Evolutionary conservation across 1,140 invertebrate genomes (phyloP), one percentile per base, ranked within the genome.

Genomic region (Apis cerana): DNA sequence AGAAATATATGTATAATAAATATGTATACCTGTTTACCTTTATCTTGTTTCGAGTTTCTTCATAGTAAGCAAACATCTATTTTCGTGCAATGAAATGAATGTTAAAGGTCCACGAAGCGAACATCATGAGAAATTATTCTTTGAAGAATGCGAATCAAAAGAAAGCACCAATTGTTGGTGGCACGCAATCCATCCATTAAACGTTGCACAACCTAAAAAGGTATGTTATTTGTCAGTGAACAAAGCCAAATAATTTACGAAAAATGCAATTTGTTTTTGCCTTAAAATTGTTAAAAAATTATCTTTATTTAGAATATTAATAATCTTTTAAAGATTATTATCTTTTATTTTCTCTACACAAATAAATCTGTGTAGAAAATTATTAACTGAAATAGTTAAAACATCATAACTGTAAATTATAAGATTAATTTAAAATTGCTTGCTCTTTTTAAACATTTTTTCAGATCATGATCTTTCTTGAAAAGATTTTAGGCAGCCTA

Each of bases 61-160:
- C 33, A 33, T 50, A 15, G 23, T 8, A 43, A 43, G 33, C 33
- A 43, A 43, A 27, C 48, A 33, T 52, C 23, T 64, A 23, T 52
- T 33, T 54, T 21, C 48, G 23, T 76, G 12, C 48, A 33, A 64
- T 52, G 48, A 15, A 75, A 61, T 12, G 0, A 7, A 23, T 61
- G n/a, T 13, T 59, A 74, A 71, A 71, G 17, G 13, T 23, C 23
- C 79, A 84, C 78, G 85, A 84, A 78, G 33, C 65, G 79, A 82
- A 72, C 80, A 78, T 84, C 86, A 74, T 76, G 62, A 54, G 62
- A 76, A 76, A 76, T 48, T 76, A 77, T 77, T 81, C 77, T 75
- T 71, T 21, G 56, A 78, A 65, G 67, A 78, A 69, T 78, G 61
- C 33, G 56, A 59, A 23, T 78, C 52, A 50, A 27, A 67, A 21